These are phyloP conservation scores for Grapholita molesta DNA, from an alignment of 1,140 invertebrate genomes.

Conservation along the genomic window DNA sequence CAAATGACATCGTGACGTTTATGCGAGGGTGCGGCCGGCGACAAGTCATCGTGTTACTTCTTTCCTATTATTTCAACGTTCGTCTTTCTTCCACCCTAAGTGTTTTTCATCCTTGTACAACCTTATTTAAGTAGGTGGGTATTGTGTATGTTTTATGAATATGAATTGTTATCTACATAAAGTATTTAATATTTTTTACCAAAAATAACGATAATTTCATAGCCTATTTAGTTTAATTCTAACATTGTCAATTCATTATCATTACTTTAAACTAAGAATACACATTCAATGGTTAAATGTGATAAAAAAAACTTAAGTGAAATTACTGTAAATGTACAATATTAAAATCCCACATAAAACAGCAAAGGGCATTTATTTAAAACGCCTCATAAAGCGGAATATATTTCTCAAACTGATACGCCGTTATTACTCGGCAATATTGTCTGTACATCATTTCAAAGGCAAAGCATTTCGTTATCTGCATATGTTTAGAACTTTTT, in stretches of 20 bases:
- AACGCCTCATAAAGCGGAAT: background rate
- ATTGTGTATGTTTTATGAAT: slow-evolving; percentile 29
- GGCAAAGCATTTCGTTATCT: slow-evolving; percentile 45
- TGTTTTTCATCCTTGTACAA: slow-evolving; percentile 31
- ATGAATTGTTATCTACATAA: slow-evolving; percentile 17
- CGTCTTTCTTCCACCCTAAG: slow-evolving; percentile 42
- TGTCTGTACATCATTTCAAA: slow-evolving; percentile 45
- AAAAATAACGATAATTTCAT: too few species aligned
- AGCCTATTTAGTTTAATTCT: too few species aligned
- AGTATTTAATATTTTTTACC: too few species aligned
- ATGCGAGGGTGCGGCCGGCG: slow-evolving; percentile 60
- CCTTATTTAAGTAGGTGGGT: slow-evolving; percentile 7
- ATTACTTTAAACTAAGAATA: too few species aligned
- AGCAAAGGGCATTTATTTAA: background rate
- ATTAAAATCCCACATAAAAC: background rate
- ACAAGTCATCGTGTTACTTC: slow-evolving; percentile 75
- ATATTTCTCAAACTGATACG: slow-evolving; percentile 18
- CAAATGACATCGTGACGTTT: slow-evolving; percentile 76
- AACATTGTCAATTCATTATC: too few species aligned
- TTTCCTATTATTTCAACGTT: slow-evolving; percentile 66
- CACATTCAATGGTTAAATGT: too few species aligned
- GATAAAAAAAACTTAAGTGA: too few species aligned
- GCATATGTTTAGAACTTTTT: slow-evolving; percentile 60
- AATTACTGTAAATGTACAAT: background rate
- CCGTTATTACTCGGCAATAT: slow-evolving; percentile 38